phyloP scores from a whole-genome alignment of 1,140 invertebrate genomes.

The Brachionus sp. region DNA sequence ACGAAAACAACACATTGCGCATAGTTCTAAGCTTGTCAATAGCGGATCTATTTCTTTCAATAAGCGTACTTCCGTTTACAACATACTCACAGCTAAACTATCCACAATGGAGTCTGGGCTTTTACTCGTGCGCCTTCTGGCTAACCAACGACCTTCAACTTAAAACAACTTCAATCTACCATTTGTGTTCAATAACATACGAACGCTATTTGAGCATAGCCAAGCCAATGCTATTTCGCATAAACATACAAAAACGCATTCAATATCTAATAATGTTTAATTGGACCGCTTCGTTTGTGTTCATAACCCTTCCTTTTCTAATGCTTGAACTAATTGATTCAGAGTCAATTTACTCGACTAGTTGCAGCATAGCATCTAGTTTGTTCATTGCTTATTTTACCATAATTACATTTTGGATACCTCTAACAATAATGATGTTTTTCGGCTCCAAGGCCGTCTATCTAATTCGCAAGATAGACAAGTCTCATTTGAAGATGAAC shows the following conservation, averaged over 20 bases:
- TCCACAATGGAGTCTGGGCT: not conserved
- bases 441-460: slow-evolving; percentile 15
- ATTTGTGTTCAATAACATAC: slow-evolving; percentile 39
- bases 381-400: slow-evolving; percentile 14
- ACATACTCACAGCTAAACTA: not conserved
- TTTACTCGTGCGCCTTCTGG: slow-evolving; percentile 23
- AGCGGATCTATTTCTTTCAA: slow-evolving; percentile 15
- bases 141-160: not conserved
- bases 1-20: slow-evolving; percentile 30
- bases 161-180: slow-evolving; percentile 31
- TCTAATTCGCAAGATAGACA: slow-evolving; percentile 16
- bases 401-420: slow-evolving; percentile 38
- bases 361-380: not conserved
- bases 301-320: slow-evolving; percentile 6
- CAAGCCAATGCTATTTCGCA: slow-evolving; percentile 27
- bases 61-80: slow-evolving; percentile 16
- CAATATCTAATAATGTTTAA: not conserved
- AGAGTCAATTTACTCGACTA: not conserved
- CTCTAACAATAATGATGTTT: slow-evolving; percentile 14
- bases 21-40: slow-evolving; percentile 41
- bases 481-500: slow-evolving; percentile 38
- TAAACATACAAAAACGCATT: slow-evolving; percentile 26
- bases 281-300: not conserved
- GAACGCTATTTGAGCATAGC: slow-evolving; percentile 32
- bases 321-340: not conserved